phyloP scores from a whole-genome alignment of 37 sponge, comb jelly and placozoan genomes.

The Cliona cf. orientalis region DNA sequence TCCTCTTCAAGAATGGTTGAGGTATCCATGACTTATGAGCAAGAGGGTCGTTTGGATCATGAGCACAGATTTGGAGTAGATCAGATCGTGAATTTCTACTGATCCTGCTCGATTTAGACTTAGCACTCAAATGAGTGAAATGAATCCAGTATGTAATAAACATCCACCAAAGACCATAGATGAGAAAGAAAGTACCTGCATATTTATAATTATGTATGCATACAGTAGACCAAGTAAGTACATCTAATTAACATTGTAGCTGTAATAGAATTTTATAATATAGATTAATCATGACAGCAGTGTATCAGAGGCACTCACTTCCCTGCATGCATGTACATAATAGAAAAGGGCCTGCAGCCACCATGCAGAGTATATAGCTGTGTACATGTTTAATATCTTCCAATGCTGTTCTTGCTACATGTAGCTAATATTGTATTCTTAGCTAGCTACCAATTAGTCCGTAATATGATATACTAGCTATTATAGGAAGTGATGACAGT shows the following conservation, averaged over 20 bases:
- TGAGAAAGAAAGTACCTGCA: conserved; percentile 32
- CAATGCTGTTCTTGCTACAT: too few relatives aligned
- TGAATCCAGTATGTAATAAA: conserved; percentile 17
- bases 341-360: too few relatives aligned
- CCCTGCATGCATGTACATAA: not conserved
- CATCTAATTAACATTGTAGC: not conserved
- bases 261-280: not conserved
- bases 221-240: not conserved
- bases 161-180: conserved; percentile 48
- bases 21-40: conserved; percentile 26
- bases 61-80: not conserved
- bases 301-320: not conserved
- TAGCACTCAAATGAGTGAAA: too few relatives aligned
- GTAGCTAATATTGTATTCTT: too few relatives aligned
- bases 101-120: too few relatives aligned
- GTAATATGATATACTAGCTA: too few relatives aligned
- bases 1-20: conserved; percentile 21
- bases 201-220: too few relatives aligned
- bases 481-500: too few relatives aligned
- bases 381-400: too few relatives aligned
- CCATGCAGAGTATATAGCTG: too few relatives aligned
- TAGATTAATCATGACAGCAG: not conserved
- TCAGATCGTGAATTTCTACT: not conserved
- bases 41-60: not conserved
- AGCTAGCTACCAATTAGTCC: too few relatives aligned